A percentile compares a stretch with the other conserved stretches of the same genome.
Conservation (phyloP, 2,113 vertebrate species). For the Electrona antarctica region DNA sequence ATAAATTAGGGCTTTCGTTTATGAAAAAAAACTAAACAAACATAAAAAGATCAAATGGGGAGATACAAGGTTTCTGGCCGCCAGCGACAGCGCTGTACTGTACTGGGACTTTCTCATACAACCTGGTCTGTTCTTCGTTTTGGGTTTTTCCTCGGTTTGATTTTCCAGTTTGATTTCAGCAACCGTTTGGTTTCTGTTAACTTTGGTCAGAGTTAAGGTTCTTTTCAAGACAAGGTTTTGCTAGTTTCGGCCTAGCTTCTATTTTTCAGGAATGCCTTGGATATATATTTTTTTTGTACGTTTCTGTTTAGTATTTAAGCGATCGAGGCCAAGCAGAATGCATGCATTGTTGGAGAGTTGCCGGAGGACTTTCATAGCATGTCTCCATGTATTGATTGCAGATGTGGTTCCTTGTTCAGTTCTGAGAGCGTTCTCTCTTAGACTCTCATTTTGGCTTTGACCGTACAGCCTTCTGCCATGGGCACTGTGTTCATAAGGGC, state of each 20-base stretch:
- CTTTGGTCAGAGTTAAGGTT: neutral
- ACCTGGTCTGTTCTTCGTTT: constrained; percentile 38
- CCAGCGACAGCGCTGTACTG: constrained; percentile 18
- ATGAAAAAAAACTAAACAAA: too few relatives aligned
- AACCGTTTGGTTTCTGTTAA: constrained; percentile 29
- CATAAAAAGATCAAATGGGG: too few relatives aligned
- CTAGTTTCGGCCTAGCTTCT: too few relatives aligned
- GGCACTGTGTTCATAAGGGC: too few relatives aligned
- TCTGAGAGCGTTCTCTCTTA: constrained; percentile 10
- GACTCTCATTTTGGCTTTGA: neutral
- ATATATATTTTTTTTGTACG: constrained; percentile 1
- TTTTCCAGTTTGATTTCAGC: constrained; percentile 4
- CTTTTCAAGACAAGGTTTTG: too few relatives aligned
- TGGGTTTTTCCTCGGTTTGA: constrained; percentile 13
- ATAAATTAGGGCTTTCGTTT: too few relatives aligned
- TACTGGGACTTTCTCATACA: neutral
- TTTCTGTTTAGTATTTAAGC: constrained; percentile 47
- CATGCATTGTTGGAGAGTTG: constrained; percentile 35
- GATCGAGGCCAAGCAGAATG: constrained; percentile 38
- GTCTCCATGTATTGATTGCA: constrained; percentile 39
- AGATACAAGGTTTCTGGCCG: too few relatives aligned
- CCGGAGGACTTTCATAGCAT: constrained; percentile 29
- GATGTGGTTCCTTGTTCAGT: constrained; percentile 33
- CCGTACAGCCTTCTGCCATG: constrained; percentile 13
- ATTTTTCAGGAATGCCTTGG: neutral